phyloP scores from a whole-genome alignment of 2,888 invertebrate species.

The Caenorhabditis zanzibari region DNA sequence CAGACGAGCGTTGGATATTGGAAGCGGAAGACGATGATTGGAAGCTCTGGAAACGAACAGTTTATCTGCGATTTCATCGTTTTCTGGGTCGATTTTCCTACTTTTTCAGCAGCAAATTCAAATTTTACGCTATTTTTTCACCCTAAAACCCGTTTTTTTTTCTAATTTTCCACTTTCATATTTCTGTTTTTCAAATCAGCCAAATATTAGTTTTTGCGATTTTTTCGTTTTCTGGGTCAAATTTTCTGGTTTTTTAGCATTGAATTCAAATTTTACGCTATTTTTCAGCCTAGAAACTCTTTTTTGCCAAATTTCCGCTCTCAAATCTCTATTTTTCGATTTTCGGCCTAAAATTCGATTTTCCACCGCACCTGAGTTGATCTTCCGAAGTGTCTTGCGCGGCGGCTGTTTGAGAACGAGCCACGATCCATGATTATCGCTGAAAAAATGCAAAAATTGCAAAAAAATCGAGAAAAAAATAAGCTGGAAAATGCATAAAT shows the following conservation, averaged over 20 bases:
- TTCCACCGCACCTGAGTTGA: slow-evolving; percentile 15
- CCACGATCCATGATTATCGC: slow-evolving; percentile 25
- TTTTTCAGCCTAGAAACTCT: too few relatives aligned
- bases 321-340: too few relatives aligned
- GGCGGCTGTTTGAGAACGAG: slow-evolving; percentile 20
- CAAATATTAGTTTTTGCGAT: too few relatives aligned
- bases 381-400: slow-evolving; percentile 19
- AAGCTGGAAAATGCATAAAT: not conserved
- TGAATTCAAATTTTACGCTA: too few relatives aligned
- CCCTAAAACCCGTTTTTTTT: too few relatives aligned
- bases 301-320: too few relatives aligned
- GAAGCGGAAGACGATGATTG: not conserved
- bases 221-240: too few relatives aligned
- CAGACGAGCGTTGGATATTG: not conserved
- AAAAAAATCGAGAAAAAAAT: not conserved
- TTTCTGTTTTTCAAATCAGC: too few relatives aligned
- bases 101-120: not conserved
- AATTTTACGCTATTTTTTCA: too few relatives aligned
- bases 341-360: slow-evolving; percentile 5
- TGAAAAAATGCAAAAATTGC: slow-evolving; percentile 7
- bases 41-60: slow-evolving; percentile 1
- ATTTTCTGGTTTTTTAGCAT: too few relatives aligned
- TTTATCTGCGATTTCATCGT: not conserved
- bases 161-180: too few relatives aligned
- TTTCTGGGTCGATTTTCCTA: not conserved